Percentiles rank a stretch among this genome's conserved stretches.
phyloP scores from a whole-genome alignment of 2,888 invertebrate genomes.

The Hartigia nigra region DNA sequence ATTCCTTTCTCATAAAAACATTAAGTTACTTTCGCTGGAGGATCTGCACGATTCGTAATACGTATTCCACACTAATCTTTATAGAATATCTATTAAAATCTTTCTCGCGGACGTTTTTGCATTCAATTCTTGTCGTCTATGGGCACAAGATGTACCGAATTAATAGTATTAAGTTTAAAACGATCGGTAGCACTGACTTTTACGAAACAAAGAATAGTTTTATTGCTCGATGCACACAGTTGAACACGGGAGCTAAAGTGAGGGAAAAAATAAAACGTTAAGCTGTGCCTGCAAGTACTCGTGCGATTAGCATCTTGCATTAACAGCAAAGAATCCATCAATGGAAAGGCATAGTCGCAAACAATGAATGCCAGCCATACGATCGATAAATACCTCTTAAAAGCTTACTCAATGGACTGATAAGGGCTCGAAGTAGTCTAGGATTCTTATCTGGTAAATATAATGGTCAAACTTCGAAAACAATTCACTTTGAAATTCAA shows the following conservation, averaged over 20 bases:
- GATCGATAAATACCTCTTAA: neutral
- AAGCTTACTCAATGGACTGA: neutral
- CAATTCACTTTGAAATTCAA: neutral
- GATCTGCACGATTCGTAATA: neutral
- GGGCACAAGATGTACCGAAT: neutral
- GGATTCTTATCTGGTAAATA: neutral
- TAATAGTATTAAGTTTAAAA: neutral
- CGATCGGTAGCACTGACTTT: neutral
- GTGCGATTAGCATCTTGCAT: neutral
- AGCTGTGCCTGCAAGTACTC: neutral
- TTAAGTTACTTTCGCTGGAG: neutral
- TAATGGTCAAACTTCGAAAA: neutral
- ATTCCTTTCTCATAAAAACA: neutral
- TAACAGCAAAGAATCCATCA: neutral
- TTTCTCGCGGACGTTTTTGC: neutral
- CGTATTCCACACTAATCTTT: neutral
- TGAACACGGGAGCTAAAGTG: neutral
- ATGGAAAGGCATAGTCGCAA: neutral
- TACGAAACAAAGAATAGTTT: neutral
- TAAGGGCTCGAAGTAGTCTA: neutral
- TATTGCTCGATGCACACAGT: neutral
- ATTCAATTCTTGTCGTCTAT: neutral
- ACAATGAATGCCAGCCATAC: neutral
- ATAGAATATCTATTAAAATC: neutral
- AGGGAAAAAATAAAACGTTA: neutral